Conservation (phyloP, 2,113 vertebrate species). For the Neogobius melanostomus region DNA sequence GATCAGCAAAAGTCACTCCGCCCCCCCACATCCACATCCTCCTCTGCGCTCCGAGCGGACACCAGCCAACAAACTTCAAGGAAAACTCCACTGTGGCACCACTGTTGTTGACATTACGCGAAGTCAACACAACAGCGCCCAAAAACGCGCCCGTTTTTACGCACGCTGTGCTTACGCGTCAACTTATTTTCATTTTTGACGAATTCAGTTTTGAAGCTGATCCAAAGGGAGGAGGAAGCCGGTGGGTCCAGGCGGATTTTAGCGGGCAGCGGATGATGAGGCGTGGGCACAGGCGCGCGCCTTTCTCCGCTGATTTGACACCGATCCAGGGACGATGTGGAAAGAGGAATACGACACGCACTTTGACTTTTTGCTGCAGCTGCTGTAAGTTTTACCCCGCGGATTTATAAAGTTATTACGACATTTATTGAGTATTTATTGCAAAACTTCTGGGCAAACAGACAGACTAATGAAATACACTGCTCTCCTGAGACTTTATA, state of each 20-base stretch:
- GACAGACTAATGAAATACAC: no score
- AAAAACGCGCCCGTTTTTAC: neutral
- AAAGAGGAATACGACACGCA: slow-evolving; percentile 80
- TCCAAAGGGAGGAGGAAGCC: slow-evolving; percentile 1
- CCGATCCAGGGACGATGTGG: slow-evolving; percentile 73
- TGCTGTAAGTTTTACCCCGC: slow-evolving; percentile 72
- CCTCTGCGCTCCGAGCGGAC: slow-evolving; percentile 12
- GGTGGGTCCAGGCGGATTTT: slow-evolving; percentile 43
- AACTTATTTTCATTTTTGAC: slow-evolving; percentile 5
- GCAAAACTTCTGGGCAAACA: no score
- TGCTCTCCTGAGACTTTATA: no score
- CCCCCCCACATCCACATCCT: slow-evolving; percentile 65
- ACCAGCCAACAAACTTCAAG: slow-evolving; percentile 48
- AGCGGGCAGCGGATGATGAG: slow-evolving; percentile 52
- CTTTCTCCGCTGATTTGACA: slow-evolving; percentile 43
- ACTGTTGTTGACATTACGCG: neutral
- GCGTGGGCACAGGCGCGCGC: slow-evolving; percentile 42
- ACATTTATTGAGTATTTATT: neutral
- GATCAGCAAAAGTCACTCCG: slow-evolving; percentile 47
- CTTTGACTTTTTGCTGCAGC: slow-evolving; percentile 78
- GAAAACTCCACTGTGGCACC: slow-evolving; percentile 12
- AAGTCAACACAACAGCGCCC: neutral
- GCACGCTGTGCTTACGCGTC: slow-evolving; percentile 4
- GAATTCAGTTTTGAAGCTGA: neutral
- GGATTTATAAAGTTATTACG: neutral